These are phyloP conservation scores for Drosophila tsacasi DNA, from an alignment of 1,140 invertebrate species.

Conservation along the genomic window DNA sequence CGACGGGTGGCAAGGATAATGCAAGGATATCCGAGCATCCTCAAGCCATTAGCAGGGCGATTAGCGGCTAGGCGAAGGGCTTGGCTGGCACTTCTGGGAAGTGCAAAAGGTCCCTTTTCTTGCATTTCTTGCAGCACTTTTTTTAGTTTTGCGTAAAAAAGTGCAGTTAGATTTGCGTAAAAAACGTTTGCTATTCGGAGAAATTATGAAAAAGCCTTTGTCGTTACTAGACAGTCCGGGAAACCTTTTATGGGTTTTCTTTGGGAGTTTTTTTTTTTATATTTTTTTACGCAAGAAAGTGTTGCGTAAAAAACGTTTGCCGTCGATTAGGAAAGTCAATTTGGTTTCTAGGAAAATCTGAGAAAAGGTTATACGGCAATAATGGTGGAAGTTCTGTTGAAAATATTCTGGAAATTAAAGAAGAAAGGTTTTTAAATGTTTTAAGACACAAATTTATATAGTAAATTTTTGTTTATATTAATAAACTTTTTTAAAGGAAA, in stretches of 20 bases:
- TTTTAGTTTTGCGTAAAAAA: constrained; percentile 54
- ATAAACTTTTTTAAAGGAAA: neutral
- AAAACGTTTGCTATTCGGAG: constrained; percentile 50
- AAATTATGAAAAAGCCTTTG: constrained; percentile 40
- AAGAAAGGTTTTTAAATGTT: neutral
- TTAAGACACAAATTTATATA: too few relatives aligned
- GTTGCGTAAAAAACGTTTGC: constrained; percentile 20
- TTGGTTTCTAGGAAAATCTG: neutral
- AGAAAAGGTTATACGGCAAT: constrained; percentile 6
- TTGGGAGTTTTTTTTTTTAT: neutral
- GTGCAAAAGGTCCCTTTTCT: too few relatives aligned
- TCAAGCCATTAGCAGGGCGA: constrained; percentile 69
- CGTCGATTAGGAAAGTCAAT: constrained; percentile 4
- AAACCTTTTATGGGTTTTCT: neutral
- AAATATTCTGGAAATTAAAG: neutral
- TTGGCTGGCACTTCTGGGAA: constrained; percentile 53
- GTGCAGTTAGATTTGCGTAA: constrained; percentile 43
- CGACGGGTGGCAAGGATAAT: constrained; percentile 77
- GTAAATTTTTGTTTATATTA: neutral
- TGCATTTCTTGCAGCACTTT: neutral
- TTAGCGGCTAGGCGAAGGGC: constrained; percentile 63
- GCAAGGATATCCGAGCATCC: constrained; percentile 53
- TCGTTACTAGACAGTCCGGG: constrained; percentile 2
- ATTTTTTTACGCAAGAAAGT: neutral
- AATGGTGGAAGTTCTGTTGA: neutral